phyloP scores from a whole-genome alignment of 2,888 invertebrate genomes.

The Melitaea athalia region DNA sequence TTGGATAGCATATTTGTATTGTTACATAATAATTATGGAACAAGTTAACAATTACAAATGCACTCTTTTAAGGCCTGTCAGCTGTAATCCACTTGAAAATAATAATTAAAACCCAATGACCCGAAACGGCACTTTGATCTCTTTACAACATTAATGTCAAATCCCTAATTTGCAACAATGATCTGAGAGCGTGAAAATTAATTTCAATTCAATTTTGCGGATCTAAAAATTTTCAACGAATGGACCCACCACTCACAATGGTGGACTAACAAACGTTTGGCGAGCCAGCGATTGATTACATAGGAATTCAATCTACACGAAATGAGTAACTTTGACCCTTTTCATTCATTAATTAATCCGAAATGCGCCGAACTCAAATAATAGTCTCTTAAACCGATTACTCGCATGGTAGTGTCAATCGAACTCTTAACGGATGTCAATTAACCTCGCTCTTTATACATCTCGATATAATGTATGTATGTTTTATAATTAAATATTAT shows the following conservation, averaged over 20 bases:
- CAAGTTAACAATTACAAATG: not conserved
- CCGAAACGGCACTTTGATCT: not conserved
- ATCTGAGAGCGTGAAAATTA: conserved; percentile 1
- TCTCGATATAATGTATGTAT: not conserved
- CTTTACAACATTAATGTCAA: not conserved
- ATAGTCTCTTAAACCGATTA: conserved; percentile 71
- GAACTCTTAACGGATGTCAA: conserved; percentile 54
- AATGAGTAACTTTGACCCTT: conserved; percentile 72
- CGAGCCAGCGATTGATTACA: conserved; percentile 56
- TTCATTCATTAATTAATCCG: conserved; percentile 77
- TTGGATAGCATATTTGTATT: too few species aligned
- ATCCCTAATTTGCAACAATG: not conserved
- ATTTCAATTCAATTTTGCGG: conserved; percentile 5
- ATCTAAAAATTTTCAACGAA: conserved; percentile 11
- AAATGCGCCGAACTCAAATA: conserved; percentile 66
- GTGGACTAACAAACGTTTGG: conserved; percentile 43
- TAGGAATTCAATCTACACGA: conserved; percentile 62
- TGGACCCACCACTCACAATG: conserved; percentile 13
- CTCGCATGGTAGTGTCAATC: conserved; percentile 66
- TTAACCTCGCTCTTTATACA: not conserved
- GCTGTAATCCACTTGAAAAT: not conserved
- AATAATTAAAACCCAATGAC: not conserved
- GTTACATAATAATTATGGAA: not conserved
- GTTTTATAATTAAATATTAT: not conserved
- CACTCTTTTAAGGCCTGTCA: not conserved